Evolutionary conservation across 2,797 vertebrate genomes (phyloP).

Genomic region (Apogon hyalosoma): DNA sequence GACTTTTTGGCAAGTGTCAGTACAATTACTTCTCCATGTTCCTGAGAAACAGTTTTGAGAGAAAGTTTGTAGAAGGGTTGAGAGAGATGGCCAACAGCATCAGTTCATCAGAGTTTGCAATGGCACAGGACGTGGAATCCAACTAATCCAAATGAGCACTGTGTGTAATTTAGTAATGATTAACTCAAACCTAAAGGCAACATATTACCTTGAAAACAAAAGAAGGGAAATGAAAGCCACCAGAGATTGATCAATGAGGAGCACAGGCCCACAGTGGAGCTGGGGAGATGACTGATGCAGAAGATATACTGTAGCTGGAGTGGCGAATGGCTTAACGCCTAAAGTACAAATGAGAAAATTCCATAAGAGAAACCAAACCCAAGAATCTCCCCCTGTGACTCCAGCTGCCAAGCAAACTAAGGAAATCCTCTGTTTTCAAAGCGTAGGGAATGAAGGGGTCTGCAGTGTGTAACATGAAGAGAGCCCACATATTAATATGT

Average conservation of each 20-base stretch:
- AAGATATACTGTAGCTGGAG: constrained; percentile 33
- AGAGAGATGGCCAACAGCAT: not conserved
- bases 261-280: constrained; percentile 43
- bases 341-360: constrained; percentile 72
- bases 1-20: constrained; percentile 21
- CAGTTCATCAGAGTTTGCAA: not conserved
- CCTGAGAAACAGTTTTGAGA: constrained; percentile 9
- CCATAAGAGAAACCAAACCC: constrained; percentile 73
- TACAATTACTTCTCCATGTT: constrained; percentile 37
- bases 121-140: not conserved
- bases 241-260: constrained; percentile 59
- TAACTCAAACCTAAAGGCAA: constrained; percentile 26
- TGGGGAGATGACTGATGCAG: constrained; percentile 49
- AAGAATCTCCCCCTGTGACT: constrained; percentile 61
- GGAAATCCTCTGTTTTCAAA: constrained; percentile 79
- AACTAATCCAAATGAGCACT: no score
- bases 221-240: constrained; percentile 37
- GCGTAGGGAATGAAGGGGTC: constrained; percentile 34
- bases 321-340: constrained; percentile 49
- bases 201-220: constrained; percentile 31
- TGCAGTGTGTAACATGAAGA: constrained; percentile 33
- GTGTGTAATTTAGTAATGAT: constrained; percentile 27
- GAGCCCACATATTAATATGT: constrained; percentile 42
- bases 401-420: constrained; percentile 70
- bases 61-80: not conserved